These are phyloP conservation scores for Andrena bucephala DNA, from an alignment of 2,888 invertebrate species.

Conservation along the genomic window DNA sequence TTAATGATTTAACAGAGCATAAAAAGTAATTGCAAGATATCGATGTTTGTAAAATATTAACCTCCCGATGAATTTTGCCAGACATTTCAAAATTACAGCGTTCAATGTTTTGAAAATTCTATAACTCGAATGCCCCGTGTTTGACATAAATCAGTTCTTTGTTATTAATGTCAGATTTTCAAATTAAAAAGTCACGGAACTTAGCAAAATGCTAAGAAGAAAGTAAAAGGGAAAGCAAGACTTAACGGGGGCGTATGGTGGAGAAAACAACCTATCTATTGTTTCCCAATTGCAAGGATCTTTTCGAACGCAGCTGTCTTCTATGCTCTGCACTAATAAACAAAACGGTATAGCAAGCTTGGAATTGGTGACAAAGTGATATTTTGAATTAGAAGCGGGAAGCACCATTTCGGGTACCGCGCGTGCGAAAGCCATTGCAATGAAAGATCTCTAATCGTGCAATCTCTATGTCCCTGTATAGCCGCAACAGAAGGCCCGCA, in stretches of 20 bases:
- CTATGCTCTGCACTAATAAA: background rate
- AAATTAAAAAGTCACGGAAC: no score
- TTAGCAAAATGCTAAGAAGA: background rate
- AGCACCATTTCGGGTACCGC: background rate
- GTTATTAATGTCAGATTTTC: no score
- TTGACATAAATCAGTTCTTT: no score
- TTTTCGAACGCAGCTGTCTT: background rate
- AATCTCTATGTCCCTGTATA: conserved; percentile 81
- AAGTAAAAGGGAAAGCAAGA: background rate
- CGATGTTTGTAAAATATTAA: no score
- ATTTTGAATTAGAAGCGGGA: background rate
- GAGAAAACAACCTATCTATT: background rate
- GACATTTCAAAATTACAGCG: background rate
- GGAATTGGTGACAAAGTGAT: background rate
- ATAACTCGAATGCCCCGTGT: no score
- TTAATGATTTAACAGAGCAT: no score
- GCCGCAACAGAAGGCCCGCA: conserved; percentile 85
- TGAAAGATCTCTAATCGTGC: conserved; percentile 54
- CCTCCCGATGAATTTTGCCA: background rate
- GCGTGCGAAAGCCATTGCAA: background rate
- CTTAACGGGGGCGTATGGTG: background rate
- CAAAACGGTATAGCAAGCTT: background rate
- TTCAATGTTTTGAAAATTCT: no score
- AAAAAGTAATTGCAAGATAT: no score
- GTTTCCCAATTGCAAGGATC: background rate